These are phyloP conservation scores for Embiotoca jacksoni DNA, from an alignment of 2,113 vertebrate species.

Conservation along the genomic window DNA sequence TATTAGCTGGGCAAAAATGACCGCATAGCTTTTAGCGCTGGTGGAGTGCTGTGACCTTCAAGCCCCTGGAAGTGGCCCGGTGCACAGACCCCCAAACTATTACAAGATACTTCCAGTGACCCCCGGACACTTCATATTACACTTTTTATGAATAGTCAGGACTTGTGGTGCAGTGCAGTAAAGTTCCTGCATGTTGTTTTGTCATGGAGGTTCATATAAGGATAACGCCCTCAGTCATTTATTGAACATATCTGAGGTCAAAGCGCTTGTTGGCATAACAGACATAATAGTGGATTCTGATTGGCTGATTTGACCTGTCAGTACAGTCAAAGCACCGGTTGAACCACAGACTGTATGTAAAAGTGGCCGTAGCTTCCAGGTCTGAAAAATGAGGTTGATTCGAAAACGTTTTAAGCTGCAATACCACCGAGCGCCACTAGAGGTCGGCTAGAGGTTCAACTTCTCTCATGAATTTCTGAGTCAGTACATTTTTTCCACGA, in stretches of 20 bases:
- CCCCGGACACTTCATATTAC: slow-evolving; percentile 35
- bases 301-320: too few species aligned
- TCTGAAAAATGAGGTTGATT: too few species aligned
- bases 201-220: too few species aligned
- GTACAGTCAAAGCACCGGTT: too few species aligned
- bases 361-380: too few species aligned
- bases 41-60: slow-evolving; percentile 81
- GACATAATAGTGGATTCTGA: neutral
- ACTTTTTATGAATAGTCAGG: slow-evolving; percentile 17
- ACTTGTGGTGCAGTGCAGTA: too few species aligned
- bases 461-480: too few species aligned
- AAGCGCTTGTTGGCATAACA: neutral
- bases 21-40: slow-evolving; percentile 77
- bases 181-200: neutral
- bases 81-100: slow-evolving; percentile 59
- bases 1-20: slow-evolving; percentile 83
- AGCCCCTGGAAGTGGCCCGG: slow-evolving; percentile 67
- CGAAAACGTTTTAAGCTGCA: too few species aligned
- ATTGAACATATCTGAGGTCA: neutral
- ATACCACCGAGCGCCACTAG: too few species aligned
- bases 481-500: too few species aligned
- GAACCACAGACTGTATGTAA: too few species aligned
- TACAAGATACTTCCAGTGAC: slow-evolving; percentile 63
- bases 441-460: too few species aligned
- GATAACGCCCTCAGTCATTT: neutral